Evolutionary conservation across 1,140 invertebrate genomes (phyloP).

Genomic region (Lepidurus couesii): DNA sequence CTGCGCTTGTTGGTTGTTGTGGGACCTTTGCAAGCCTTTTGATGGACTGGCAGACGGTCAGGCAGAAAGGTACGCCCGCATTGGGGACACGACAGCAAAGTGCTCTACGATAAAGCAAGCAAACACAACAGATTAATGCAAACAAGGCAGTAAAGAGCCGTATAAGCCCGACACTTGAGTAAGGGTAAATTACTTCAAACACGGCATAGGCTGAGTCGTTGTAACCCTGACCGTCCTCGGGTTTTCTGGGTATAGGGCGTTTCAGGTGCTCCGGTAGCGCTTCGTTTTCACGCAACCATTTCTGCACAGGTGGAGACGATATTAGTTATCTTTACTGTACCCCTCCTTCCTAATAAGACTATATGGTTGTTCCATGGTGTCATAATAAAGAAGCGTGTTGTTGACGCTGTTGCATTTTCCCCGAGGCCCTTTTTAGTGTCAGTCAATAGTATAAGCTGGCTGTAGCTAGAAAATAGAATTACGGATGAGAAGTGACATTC

Average conservation of each 20-base stretch:
- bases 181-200: constrained; percentile 48
- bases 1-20: constrained; percentile 35
- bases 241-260: constrained; percentile 54
- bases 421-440: neutral
- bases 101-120: constrained; percentile 44
- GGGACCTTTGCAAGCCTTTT: constrained; percentile 47
- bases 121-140: constrained; percentile 44
- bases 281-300: constrained; percentile 63
- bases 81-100: constrained; percentile 49
- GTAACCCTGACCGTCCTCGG: constrained; percentile 51
- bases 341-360: neutral
- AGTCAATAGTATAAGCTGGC: constrained; percentile 2
- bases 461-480: constrained; percentile 28
- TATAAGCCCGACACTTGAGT: too few relatives aligned
- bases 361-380: neutral
- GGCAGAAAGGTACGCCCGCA: constrained; percentile 50
- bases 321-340: constrained; percentile 47
- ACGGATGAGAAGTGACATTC: constrained; percentile 5
- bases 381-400: neutral
- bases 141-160: too few relatives aligned
- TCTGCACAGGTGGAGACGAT: constrained; percentile 45
- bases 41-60: constrained; percentile 49
- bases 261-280: constrained; percentile 53
- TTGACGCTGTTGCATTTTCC: neutral
- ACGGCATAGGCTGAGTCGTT: constrained; percentile 54